Conservation (phyloP, 2,888 invertebrate genomes). For the Oasisia sp. region DNA sequence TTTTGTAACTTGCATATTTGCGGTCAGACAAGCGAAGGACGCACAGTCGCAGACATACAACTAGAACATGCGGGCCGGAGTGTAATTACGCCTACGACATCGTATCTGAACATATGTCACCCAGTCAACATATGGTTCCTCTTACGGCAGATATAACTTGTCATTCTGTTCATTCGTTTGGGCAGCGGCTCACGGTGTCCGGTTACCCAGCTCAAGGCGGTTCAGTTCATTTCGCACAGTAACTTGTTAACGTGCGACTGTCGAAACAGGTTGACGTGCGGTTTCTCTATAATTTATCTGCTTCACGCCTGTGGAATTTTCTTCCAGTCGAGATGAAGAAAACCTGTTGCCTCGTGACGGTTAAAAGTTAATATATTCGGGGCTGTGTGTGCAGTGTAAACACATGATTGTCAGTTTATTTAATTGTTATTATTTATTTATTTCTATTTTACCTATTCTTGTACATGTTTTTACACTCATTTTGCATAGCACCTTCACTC, state of each 20-base stretch:
- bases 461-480: too few species aligned
- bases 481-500: too few species aligned
- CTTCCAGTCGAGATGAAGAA: too few species aligned
- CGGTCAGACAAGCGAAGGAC: background rate
- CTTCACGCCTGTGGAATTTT: too few species aligned
- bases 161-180: background rate
- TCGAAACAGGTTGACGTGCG: background rate
- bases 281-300: too few species aligned
- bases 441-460: too few species aligned
- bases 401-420: too few species aligned
- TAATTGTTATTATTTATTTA: too few species aligned
- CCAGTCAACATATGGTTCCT: background rate
- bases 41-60: background rate
- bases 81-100: background rate
- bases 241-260: background rate
- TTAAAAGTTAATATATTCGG: too few species aligned
- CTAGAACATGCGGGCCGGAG: background rate
- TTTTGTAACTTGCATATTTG: background rate
- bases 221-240: background rate
- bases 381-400: too few species aligned
- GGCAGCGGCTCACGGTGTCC: background rate
- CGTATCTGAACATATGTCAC: background rate
- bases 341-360: too few species aligned
- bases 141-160: background rate
- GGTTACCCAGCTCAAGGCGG: background rate